Percentiles rank a stretch among this genome's conserved stretches.
These are phyloP conservation scores for Philaethria dido DNA, from an alignment of 2,888 invertebrate genomes.

Conservation along the genomic window DNA sequence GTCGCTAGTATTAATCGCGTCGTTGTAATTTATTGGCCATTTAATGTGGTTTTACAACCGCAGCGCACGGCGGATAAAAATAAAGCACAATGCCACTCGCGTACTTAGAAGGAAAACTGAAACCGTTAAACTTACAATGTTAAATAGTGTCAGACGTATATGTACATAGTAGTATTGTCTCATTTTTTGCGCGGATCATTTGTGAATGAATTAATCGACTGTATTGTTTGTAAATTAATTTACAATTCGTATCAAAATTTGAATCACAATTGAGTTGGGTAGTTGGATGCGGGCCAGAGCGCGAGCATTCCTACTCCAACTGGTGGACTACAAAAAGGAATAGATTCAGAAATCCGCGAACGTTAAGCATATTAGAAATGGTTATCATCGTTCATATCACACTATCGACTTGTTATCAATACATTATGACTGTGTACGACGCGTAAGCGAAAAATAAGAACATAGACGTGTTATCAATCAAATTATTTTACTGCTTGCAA, in stretches of 20 bases:
- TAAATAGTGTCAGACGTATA: neutral
- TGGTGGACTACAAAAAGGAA: conserved; percentile 23
- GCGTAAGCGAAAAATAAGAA: conserved; percentile 9
- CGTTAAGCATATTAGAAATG: conserved; percentile 10
- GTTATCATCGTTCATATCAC: conserved; percentile 32
- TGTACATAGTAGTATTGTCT: neutral
- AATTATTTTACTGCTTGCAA: neutral
- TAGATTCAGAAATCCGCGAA: conserved; percentile 18
- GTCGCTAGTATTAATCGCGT: neutral
- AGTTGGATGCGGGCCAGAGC: conserved; percentile 36
- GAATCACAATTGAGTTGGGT: conserved; percentile 28
- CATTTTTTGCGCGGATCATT: conserved; percentile 14
- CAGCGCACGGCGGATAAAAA: conserved; percentile 21
- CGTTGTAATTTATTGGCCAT: conserved; percentile 11
- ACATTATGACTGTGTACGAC: conserved; percentile 14
- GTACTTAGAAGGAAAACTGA: conserved; percentile 21
- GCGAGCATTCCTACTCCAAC: conserved; percentile 29
- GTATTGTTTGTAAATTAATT: conserved; percentile 37
- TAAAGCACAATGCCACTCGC: conserved; percentile 29
- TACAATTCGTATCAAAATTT: conserved; percentile 29
- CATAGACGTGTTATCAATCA: conserved; percentile 9
- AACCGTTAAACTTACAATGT: conserved; percentile 14
- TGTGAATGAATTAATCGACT: conserved; percentile 34
- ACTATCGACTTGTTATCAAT: conserved; percentile 26
- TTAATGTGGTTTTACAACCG: conserved; percentile 17